phyloP scores from a whole-genome alignment of 2,113 vertebrate species.

The Leucoraja erinaceus region DNA sequence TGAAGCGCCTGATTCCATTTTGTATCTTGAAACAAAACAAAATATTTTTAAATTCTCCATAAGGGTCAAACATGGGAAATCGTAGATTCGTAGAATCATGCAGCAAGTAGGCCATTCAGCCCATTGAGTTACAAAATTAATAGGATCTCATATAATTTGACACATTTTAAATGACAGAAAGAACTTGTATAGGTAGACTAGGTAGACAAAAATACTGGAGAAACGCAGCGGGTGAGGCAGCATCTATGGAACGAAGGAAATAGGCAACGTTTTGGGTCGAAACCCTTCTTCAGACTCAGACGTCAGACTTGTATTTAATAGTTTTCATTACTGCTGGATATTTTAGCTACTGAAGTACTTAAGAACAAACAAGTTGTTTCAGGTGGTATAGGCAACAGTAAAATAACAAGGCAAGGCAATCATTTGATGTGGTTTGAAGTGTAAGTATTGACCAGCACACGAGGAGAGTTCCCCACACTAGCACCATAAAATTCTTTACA shows the following conservation, averaged over 20 bases:
- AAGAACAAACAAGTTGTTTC: not conserved
- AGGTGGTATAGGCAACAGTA: too few species aligned
- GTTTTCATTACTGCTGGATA: not conserved
- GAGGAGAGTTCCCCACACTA: not conserved
- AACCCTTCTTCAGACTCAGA: too few species aligned
- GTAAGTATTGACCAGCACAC: not conserved
- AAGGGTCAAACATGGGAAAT: not conserved
- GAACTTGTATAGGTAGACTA: too few species aligned
- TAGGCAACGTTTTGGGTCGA: too few species aligned
- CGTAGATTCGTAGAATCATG: too few species aligned
- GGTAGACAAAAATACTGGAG: too few species aligned
- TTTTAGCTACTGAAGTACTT: not conserved
- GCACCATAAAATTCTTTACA: not conserved
- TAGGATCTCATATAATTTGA: not conserved
- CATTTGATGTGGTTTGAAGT: not conserved
- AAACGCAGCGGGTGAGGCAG: too few species aligned
- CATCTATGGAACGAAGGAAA: too few species aligned
- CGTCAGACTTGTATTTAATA: not conserved
- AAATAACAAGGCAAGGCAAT: not conserved
- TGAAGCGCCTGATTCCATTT: too few species aligned
- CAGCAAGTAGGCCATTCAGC: too few species aligned
- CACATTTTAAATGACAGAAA: not conserved
- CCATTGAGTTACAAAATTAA: not conserved
- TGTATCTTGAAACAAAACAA: too few species aligned
- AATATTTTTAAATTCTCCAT: not conserved